phyloP scores from a whole-genome alignment of 2,888 invertebrate genomes.

The Machimus rusticus region DNA sequence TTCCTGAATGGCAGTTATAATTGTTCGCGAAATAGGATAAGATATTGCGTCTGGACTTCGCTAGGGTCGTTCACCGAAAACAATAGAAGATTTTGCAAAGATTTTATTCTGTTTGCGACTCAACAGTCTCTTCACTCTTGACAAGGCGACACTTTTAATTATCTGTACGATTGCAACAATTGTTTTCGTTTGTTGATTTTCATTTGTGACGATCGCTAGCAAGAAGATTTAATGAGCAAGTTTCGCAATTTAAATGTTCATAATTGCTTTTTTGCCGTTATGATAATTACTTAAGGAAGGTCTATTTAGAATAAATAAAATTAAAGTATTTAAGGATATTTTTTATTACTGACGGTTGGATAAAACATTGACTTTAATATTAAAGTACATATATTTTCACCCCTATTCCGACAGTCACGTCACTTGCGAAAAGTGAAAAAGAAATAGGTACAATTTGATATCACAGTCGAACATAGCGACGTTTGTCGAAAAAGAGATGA shows the following conservation, averaged over 20 bases:
- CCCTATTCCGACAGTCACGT: too few relatives aligned
- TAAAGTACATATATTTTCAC: too few relatives aligned
- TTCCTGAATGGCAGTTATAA: background rate
- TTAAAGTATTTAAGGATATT: too few relatives aligned
- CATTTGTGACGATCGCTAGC: background rate
- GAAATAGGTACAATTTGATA: too few relatives aligned
- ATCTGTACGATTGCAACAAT: background rate
- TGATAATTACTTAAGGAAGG: background rate
- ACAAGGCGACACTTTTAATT: background rate
- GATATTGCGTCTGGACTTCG: background rate
- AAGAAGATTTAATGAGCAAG: background rate
- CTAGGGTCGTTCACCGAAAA: background rate
- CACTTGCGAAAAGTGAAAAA: too few relatives aligned
- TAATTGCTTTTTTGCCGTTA: background rate
- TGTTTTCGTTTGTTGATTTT: background rate
- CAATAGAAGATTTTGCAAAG: background rate
- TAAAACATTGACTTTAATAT: background rate
- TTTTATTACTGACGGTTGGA: background rate
- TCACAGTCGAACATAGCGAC: too few relatives aligned
- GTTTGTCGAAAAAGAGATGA: too few relatives aligned
- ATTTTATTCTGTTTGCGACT: background rate
- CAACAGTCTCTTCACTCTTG: background rate
- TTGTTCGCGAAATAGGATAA: background rate
- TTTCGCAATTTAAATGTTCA: background rate
- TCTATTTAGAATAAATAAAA: too few relatives aligned